Percentiles rank a stretch among this genome's conserved stretches.
Evolutionary conservation across 1,140 invertebrate species (phyloP).

Genomic region (Aphaenogaster floridana): DNA sequence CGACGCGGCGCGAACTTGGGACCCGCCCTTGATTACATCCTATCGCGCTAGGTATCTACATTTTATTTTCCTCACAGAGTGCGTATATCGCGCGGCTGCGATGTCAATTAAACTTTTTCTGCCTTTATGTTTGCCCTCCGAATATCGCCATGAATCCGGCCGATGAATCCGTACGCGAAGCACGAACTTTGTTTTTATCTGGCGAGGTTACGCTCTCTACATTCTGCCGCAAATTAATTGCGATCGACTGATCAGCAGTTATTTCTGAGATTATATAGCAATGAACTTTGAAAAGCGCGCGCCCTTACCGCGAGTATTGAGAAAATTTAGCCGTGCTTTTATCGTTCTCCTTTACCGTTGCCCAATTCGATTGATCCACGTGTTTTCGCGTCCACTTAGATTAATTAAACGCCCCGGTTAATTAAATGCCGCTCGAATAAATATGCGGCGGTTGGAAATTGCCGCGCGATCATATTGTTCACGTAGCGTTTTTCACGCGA

Average conservation of each 20-base stretch:
- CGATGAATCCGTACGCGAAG: not conserved
- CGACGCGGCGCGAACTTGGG: constrained; percentile 60
- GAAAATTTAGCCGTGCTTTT: constrained; percentile 28
- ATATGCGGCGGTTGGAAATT: constrained; percentile 17
- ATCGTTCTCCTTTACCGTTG: not conserved
- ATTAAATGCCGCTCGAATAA: constrained; percentile 56
- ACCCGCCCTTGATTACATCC: constrained; percentile 71
- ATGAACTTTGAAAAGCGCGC: constrained; percentile 46
- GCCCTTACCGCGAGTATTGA: constrained; percentile 12
- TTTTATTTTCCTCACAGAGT: constrained; percentile 42
- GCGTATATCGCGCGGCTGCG: not conserved
- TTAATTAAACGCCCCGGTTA: constrained; percentile 63
- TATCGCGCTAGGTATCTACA: constrained; percentile 51
- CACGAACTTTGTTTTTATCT: constrained; percentile 44
- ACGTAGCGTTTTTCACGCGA: constrained; percentile 35
- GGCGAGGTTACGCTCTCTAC: constrained; percentile 53
- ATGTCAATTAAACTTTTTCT: constrained; percentile 64
- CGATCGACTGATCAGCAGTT: constrained; percentile 46
- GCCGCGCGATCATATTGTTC: constrained; percentile 31
- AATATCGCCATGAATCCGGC: constrained; percentile 11
- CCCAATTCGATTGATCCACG: not conserved
- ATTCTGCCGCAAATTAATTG: constrained; percentile 61
- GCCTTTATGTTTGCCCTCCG: constrained; percentile 13
- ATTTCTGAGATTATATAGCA: constrained; percentile 46
- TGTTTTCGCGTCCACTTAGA: constrained; percentile 58